phyloP scores from a whole-genome alignment of 2,797 vertebrate species.

The Lagorchestes hirsutus region DNA sequence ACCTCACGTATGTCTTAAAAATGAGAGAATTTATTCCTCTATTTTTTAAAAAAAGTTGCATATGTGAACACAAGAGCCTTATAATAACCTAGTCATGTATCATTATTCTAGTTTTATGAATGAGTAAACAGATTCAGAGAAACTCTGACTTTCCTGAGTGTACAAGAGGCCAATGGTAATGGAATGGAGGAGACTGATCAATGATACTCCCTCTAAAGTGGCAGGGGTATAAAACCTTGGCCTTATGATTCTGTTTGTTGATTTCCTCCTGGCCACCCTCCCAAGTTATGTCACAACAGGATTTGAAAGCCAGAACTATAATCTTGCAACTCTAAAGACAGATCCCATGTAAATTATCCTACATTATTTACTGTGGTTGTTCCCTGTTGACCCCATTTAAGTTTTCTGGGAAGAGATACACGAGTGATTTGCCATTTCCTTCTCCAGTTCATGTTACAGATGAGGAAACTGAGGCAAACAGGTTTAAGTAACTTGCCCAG shows the following conservation, averaged over 20 bases:
- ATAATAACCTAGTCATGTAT: background rate
- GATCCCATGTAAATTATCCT: background rate
- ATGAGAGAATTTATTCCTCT: background rate
- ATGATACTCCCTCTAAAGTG: background rate
- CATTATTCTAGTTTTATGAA: background rate
- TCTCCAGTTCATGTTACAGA: background rate
- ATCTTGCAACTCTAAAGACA: background rate
- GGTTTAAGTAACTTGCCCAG: background rate
- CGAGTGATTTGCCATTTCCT: background rate
- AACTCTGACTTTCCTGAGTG: background rate
- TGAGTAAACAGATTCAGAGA: background rate
- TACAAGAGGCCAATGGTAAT: background rate
- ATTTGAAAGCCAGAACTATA: background rate
- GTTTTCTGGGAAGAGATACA: background rate
- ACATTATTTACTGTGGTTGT: background rate
- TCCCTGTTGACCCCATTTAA: background rate
- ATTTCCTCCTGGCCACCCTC: background rate
- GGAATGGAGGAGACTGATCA: background rate
- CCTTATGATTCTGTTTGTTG: background rate
- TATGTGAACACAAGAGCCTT: background rate
- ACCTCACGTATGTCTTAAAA: background rate
- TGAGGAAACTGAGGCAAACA: background rate
- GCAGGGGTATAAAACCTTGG: background rate
- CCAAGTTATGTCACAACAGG: background rate
- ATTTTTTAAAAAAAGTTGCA: background rate